Evolutionary conservation across 2,888 invertebrate species (phyloP).

Genomic region (Plagiodera versicolora): DNA sequence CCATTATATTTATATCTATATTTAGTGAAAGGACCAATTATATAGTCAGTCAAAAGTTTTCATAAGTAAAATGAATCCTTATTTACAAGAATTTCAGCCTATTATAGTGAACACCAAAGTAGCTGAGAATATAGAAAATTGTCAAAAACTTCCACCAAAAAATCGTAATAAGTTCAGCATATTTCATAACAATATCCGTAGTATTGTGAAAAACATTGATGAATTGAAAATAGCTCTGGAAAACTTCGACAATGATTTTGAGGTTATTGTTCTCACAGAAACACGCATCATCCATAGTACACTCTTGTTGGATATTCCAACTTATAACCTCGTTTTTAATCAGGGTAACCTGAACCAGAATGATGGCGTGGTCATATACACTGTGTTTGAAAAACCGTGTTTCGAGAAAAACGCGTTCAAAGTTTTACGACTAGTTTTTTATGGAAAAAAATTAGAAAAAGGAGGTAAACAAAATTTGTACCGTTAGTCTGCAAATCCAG

Average conservation of each 20-base stretch:
- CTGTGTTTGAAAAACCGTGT: too few species aligned
- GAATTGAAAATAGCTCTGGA: background rate
- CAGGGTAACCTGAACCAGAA: slow-evolving; percentile 8
- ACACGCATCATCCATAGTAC: slow-evolving; percentile 9
- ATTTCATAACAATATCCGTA: slow-evolving; percentile 1
- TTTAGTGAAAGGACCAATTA: too few species aligned
- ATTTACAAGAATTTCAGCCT: slow-evolving; percentile 7
- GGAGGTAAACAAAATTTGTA: too few species aligned
- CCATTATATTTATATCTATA: too few species aligned
- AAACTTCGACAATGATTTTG: slow-evolving; percentile 8
- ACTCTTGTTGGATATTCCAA: slow-evolving; percentile 8
- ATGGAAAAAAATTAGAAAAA: too few species aligned
- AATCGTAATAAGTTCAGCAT: background rate
- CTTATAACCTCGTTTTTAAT: background rate
- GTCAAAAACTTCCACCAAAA: background rate
- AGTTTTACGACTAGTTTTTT: too few species aligned
- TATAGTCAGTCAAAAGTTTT: background rate
- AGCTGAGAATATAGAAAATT: slow-evolving; percentile 2
- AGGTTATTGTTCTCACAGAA: slow-evolving; percentile 8
- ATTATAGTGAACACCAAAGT: slow-evolving; percentile 4
- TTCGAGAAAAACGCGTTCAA: too few species aligned
- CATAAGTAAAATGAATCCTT: slow-evolving; percentile 1
- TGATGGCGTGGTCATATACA: slow-evolving; percentile 6
- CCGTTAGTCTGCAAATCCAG: too few species aligned
- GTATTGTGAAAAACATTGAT: slow-evolving; percentile 10